These are phyloP conservation scores for Zaprionus davidi DNA, from an alignment of 1,140 invertebrate genomes.

Conservation along the genomic window DNA sequence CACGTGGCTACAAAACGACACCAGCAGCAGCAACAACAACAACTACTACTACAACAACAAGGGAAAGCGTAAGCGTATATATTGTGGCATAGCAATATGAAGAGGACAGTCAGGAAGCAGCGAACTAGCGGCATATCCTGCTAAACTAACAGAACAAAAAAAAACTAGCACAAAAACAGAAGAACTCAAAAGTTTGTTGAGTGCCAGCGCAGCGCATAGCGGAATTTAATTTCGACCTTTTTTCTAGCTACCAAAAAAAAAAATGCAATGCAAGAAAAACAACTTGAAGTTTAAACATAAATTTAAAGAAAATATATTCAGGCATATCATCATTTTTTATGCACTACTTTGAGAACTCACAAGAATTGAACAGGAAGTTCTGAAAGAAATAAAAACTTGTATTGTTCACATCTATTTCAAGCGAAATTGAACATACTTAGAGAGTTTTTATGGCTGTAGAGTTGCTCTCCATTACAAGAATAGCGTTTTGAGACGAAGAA, in stretches of 20 bases:
- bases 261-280: neutral
- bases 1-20: constrained; percentile 74
- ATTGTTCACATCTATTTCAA: neutral
- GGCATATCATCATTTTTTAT: neutral
- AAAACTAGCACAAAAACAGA: constrained; percentile 20
- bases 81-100: constrained; percentile 22
- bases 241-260: constrained; percentile 6
- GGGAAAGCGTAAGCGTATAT: constrained; percentile 11
- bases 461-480: neutral
- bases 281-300: neutral
- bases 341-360: neutral
- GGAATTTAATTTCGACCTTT: constrained; percentile 41
- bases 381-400: constrained; percentile 5
- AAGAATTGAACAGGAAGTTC: neutral
- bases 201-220: constrained; percentile 23
- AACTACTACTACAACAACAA: constrained; percentile 5
- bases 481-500: neutral
- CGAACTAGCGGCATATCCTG: constrained; percentile 17
- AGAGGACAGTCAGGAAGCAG: constrained; percentile 30
- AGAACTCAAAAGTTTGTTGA: constrained; percentile 45
- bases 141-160: neutral
- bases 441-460: neutral
- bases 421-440: neutral
- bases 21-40: constrained; percentile 27
- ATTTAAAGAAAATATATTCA: neutral